Percentiles rank a stretch among this genome's conserved stretches.
Conservation (phyloP, 1,140 invertebrate species). For the Galendromus occidentalis region DNA sequence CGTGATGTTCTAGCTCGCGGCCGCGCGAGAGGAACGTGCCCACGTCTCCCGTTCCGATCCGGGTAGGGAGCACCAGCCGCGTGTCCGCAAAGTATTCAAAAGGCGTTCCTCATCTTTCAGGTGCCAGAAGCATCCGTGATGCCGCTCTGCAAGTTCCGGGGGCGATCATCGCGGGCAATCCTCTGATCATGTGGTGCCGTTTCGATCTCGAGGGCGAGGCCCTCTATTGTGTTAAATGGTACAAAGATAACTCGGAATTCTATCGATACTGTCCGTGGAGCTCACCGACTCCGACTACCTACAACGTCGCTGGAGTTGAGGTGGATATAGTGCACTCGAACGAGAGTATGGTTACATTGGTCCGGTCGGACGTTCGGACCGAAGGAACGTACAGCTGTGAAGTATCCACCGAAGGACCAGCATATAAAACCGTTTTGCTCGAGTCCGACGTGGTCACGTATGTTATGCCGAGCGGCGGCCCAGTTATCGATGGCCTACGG, state of each 20-base stretch:
- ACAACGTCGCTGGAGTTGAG: conserved; percentile 12
- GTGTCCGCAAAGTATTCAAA: too few relatives aligned
- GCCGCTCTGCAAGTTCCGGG: conserved; percentile 14
- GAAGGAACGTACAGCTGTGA: conserved; percentile 15
- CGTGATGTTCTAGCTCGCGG: too few relatives aligned
- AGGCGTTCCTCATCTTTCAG: neutral
- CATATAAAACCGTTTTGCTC: conserved; percentile 18
- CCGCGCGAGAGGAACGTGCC: too few relatives aligned
- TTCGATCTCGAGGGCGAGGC: conserved; percentile 26
- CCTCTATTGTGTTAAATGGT: conserved; percentile 29
- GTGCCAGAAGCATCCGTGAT: neutral
- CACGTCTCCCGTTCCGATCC: too few relatives aligned
- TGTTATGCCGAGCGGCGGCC: conserved; percentile 43
- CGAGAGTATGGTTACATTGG: conserved; percentile 8
- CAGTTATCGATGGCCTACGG: conserved; percentile 53
- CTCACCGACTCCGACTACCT: conserved; percentile 6
- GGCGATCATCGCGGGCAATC: conserved; percentile 12
- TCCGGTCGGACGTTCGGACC: conserved; percentile 14
- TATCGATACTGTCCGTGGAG: conserved; percentile 44
- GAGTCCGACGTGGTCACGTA: neutral
- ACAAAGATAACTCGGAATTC: conserved; percentile 34
- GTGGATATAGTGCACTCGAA: conserved; percentile 14
- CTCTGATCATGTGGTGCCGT: conserved; percentile 23
- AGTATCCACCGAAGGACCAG: conserved; percentile 14
- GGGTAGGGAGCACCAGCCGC: too few relatives aligned